Base-by-base conservation (phyloP, 2,113 vertebrate genomes). In the Crotalus helleri region DNA sequence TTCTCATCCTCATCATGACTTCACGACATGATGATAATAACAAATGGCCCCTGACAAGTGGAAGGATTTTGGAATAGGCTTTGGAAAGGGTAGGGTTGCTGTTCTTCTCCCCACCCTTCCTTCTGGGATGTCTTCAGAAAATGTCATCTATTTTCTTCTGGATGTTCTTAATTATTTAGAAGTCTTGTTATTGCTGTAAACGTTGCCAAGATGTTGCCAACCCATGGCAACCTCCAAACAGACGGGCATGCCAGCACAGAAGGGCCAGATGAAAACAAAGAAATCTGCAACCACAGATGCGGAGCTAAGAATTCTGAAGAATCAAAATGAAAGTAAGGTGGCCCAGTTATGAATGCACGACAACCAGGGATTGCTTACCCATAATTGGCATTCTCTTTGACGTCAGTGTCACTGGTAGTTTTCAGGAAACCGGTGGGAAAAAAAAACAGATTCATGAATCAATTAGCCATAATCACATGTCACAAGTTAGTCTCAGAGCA, bases 351-450 rank as follows among this genome's bases (percentile, higher is more conserved):
- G 94, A 94, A 88, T 92, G 93, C 93, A 96, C 89, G 61, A 95
- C 93, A 91, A 94, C 94, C 94, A 96, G 95, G 93, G 96, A 94
- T 94, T 96, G 94, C 98, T 98, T 97, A 99, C 98, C 98, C 96
- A 94, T 98, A 99, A 94, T 97, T 98, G 85, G 97, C 59, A 54
- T 98, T 98, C 92, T 99, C 98, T 98, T 98, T 98, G 97, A 98
- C 98, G 29, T 99, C 98, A 95, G 98, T 97, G 95, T 99, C 98
- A 94, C 97, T 97, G 96, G 94, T 96, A 94, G 96, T 44, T 96
- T 97, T 94, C 95, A 95, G 96, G 95, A 95, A 85, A 58, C 24
- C 17, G 3, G n/a, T 57, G 12, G 29, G 17, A 94, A 97, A 97
- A 96, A 96, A 96, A 94, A 97, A 97, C n/a, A 95, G 93, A 97